These are phyloP conservation scores for Neuroterus valhalla DNA, from an alignment of 1,140 invertebrate species.

Conservation along the genomic window DNA sequence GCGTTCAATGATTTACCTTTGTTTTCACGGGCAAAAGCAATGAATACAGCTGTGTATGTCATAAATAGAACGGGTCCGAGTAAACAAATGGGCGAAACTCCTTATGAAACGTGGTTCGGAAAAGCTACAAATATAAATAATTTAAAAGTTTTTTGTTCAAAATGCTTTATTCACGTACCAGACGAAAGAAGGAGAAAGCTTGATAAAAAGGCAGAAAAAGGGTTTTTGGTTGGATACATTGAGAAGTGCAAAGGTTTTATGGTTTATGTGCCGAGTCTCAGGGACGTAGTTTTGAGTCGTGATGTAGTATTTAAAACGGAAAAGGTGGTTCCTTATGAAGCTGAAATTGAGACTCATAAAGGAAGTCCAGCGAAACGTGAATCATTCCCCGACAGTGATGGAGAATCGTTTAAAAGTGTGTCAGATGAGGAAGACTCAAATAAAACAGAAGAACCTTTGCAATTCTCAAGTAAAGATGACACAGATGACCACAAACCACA, in stretches of 20 bases:
- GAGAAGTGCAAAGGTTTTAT: slow-evolving; percentile 2
- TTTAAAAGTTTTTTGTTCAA: slow-evolving; percentile 44
- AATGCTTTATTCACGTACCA: slow-evolving; percentile 53
- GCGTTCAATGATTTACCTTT: slow-evolving; percentile 44
- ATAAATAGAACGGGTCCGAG: slow-evolving; percentile 61
- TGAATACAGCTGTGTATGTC: slow-evolving; percentile 61
- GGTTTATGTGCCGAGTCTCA: slow-evolving; percentile 12
- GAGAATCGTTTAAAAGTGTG: too few species aligned
- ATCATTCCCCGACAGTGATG: too few species aligned
- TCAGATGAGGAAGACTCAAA: too few species aligned
- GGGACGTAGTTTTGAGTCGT: background rate
- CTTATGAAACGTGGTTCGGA: slow-evolving; percentile 59
- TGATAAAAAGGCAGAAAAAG: slow-evolving; percentile 51
- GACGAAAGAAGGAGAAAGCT: slow-evolving; percentile 51
- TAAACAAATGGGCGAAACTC: slow-evolving; percentile 51
- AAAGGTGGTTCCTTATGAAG: background rate
- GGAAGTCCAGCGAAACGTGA: background rate
- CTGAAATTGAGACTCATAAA: background rate
- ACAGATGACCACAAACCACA: slow-evolving; percentile 5
- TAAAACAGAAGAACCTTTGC: too few species aligned
- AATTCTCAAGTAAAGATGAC: too few species aligned
- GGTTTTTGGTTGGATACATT: slow-evolving; percentile 52
- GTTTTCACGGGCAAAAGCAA: slow-evolving; percentile 60
- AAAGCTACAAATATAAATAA: slow-evolving; percentile 33
- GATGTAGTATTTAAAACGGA: slow-evolving; percentile 22